Base-by-base conservation (phyloP, 2,113 vertebrate species). In the Callorhinus ursinus region DNA sequence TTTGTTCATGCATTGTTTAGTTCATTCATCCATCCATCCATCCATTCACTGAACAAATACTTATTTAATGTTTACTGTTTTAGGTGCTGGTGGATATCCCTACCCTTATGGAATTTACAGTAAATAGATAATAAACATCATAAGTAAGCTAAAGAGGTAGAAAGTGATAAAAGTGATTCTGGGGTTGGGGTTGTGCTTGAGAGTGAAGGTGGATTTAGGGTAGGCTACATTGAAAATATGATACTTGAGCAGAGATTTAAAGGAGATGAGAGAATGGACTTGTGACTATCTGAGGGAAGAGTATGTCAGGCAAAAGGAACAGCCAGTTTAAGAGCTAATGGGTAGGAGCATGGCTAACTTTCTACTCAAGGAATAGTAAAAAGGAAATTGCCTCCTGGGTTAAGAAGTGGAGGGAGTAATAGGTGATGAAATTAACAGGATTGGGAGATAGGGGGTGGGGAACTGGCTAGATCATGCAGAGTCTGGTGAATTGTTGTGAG, bases 21-120 rank as follows among this genome's bases (percentile, higher is more conserved):
- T 67, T 86, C 31, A 36, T 88, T 74, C 18, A 61, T 65, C 46
- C 42, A 59, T 83, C n/a, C 6, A 39, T 87, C n/a, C 6, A 39
- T 87, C 82, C 36, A 79, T 83, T 96, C 26, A 90, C 42, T 49
- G 74, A 53, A 7, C 46, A 92, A 33, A 55, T 84, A 79, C 28
- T 82, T 95, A 88, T 69, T 77, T 89, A 76, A 67, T 93, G 88
- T 19, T 67, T 92, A 87, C 28, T 95, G 4, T 71, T 90, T 42
- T 90, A 77, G 33, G 19, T 94, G 6, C 57, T 95, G 90, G 33
- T 33, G 11, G 7, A 65, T 86, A 90, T 82, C 33, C 11, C 13
- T 95, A 36, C 8, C 24, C 31, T 93, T 80, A 71, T 42, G 28
- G 46, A 81, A 7, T 81, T 91, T 71, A 83, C 4, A 81, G n/a